These are phyloP conservation scores for Porites evermanni DNA, from an alignment of 92 coral and sea anemone genomes.

Conservation along the genomic window DNA sequence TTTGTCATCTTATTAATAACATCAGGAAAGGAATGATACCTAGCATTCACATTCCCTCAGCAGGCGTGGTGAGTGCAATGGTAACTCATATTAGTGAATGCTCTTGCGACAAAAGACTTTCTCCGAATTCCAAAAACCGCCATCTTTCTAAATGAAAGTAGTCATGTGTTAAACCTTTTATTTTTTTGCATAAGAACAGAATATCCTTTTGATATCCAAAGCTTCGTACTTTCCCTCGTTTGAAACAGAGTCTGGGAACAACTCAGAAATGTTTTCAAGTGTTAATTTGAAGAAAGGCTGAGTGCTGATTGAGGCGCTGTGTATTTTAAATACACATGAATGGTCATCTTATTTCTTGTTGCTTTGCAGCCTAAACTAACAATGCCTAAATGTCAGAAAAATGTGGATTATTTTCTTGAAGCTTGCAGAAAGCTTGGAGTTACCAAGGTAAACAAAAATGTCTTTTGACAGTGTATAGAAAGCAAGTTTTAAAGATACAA, in stretches of 20 bases:
- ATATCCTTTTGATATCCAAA: too few relatives aligned
- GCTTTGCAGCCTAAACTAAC: constrained; percentile 90
- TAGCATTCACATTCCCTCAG: constrained; percentile 95
- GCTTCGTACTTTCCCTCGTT: too few relatives aligned
- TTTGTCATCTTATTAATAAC: constrained; percentile 92
- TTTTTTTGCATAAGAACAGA: too few relatives aligned
- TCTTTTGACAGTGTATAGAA: background rate
- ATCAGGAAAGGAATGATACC: constrained; percentile 92
- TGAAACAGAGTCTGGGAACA: too few relatives aligned
- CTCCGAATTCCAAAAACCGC: too few relatives aligned
- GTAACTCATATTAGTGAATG: too few relatives aligned
- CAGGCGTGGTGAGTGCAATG: constrained; percentile 87
- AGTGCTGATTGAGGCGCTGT: background rate
- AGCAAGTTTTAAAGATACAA: background rate
- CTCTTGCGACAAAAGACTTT: too few relatives aligned
- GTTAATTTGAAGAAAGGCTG: too few relatives aligned
- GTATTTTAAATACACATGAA: background rate
- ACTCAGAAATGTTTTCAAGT: too few relatives aligned
- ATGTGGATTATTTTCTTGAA: constrained; percentile 92
- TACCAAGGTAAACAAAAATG: constrained; percentile 64
- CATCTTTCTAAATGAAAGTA: too few relatives aligned
- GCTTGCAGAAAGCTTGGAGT: constrained; percentile 96
- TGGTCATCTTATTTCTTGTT: background rate
- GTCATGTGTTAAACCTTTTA: too few relatives aligned
- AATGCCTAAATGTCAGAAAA: constrained; percentile 96